Evolutionary conservation across 2,888 invertebrate species (phyloP), one percentile per base, ranked within the genome.

Genomic region (Cephalotes varians): DNA sequence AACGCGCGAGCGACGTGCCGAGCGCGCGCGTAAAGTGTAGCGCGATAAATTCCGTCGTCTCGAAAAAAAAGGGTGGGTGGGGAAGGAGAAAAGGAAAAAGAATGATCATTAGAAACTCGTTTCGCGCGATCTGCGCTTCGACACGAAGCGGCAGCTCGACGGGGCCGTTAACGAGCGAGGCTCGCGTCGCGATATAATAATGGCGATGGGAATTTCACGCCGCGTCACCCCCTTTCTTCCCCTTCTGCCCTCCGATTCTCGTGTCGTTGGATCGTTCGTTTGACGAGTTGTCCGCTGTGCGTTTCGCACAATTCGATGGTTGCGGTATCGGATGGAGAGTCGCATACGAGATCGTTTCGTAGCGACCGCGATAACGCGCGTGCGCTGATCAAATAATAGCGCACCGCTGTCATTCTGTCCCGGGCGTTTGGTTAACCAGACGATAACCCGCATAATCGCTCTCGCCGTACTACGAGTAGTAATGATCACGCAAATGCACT

Each of bases 361-460:
- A 21, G 69, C 34, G 62, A 51, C 62, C 56, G 47, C 44, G 54
- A 28, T 76, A 80, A 64, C 47, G 58, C 51, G 60, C 49, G 79
- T 60, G 37, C 64, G 49, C 62, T 64, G 82, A 71, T 80, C 81
- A 74, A 84, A 87, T 89, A 89, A 88, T 87, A 77, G 71, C 25
- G 44, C 5, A 44, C 71, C 25, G 37, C 74, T 87, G 73, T 83
- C 74, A 82, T 89, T 83, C 85, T 67, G 67, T 71, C 72, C 64
- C 58, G 81, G 79, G 54, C 65, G 64, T 85, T 86, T 67, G 89
- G 83, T 87, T 89, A 89, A 87, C 85, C 88, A 65, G 58, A 80
- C 72, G 88, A 87, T 88, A 85, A 89, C 86, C 83, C 83, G 69
- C 64, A 87, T 88, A 85, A 89, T 88, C 86, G 77, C 88, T 85